A percentile compares a stretch with the other conserved stretches of the same genome.
Evolutionary conservation across 2,113 vertebrate species (phyloP).

Genomic region (Naja naja): DNA sequence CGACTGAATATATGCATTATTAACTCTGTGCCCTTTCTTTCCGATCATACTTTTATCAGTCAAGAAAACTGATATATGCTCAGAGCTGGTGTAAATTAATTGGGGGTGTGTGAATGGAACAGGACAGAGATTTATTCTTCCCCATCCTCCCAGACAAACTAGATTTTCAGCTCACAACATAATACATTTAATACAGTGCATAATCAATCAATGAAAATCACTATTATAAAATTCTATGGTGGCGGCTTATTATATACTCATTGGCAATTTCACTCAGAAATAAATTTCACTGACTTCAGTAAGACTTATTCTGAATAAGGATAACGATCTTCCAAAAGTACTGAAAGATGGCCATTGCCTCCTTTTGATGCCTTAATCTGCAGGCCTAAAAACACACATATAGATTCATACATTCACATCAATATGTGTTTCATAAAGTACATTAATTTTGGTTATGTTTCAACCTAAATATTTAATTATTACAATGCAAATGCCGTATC

Average conservation of each 20-base stretch:
- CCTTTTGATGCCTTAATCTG: not conserved
- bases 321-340: not conserved
- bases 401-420: not conserved
- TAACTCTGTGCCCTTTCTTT: constrained; percentile 42
- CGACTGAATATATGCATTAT: constrained; percentile 20
- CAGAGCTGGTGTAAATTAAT: not conserved
- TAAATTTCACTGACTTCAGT: not conserved
- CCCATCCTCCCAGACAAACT: not conserved
- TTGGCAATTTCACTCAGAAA: not conserved
- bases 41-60: constrained; percentile 33
- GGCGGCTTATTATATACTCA: not conserved
- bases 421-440: not conserved
- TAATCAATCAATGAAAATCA: not conserved
- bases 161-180: not conserved
- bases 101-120: not conserved
- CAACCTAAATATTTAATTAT: not conserved
- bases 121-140: not conserved
- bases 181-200: not conserved
- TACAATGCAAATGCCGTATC: not conserved
- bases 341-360: not conserved
- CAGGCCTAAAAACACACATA: not conserved
- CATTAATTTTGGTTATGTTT: not conserved
- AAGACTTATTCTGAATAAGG: not conserved
- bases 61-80: constrained; percentile 5
- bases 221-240: not conserved